Evolutionary conservation across 1,140 invertebrate species (phyloP), one percentile per base, ranked within the genome.

Genomic region (Lordiphosa stackelbergi): DNA sequence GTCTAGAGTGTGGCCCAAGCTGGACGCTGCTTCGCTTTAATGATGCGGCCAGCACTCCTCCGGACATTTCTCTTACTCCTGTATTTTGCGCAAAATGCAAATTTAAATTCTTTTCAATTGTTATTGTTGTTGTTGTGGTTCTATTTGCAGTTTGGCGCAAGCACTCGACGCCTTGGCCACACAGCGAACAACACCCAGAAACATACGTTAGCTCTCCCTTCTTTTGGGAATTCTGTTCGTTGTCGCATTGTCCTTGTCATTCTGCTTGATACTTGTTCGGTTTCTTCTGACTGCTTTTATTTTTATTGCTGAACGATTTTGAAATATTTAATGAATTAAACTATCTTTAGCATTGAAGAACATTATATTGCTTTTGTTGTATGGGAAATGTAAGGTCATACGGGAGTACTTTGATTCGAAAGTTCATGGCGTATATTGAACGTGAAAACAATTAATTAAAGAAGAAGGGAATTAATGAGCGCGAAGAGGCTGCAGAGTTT

Each of bases 21-120:
- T 49, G 63, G 66, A 72, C 71, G 54, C 71, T 57, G 54, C 68
- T 77, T 77, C 56, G 66, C 72, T 70, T 71, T 81, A 81, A 81
- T 81, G 77, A 81, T 51, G 60, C 65, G 57, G 59, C 47, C 55
- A 24, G 7, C 5, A 31, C 47, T 63, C 24, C 31, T 46, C 28
- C 13, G 28, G 41, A 36, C 11, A n/a, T 28, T 19, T 19, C 36
- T 12, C n/a, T 40, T 52, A 11, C 37, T 53, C 37, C 41, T 53
- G 9, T 24, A 64, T 83, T 72, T 66, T 69, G 75, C 68, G 77
- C 69, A 77, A 81, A 81, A 81, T 81, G 77, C 69, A 81, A 81
- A 81, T 81, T 81, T 81, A 81, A 81, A 81, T 84, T 81, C 77
- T 83, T 84, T 83, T 74, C 78, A 81, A 81, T 84, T 81, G 77